phyloP scores from a whole-genome alignment of 2,113 vertebrate genomes.

The Etia nguti region DNA sequence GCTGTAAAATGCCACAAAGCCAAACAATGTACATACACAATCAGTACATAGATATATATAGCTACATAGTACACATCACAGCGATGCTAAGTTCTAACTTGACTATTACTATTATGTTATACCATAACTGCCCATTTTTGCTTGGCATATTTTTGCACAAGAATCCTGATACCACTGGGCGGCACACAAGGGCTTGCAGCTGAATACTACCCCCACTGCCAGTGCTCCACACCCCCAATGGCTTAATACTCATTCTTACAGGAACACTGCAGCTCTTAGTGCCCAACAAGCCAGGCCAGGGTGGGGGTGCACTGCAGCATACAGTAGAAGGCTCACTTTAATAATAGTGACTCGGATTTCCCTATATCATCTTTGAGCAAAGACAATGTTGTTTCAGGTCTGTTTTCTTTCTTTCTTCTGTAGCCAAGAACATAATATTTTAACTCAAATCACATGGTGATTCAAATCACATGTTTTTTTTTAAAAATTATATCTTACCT shows the following conservation, averaged over 20 bases:
- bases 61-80: not conserved
- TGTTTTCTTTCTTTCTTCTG: not conserved
- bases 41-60: not conserved
- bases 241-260: constrained; percentile 66
- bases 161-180: constrained; percentile 52
- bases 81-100: not conserved
- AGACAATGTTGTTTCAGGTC: not conserved
- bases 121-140: constrained; percentile 7
- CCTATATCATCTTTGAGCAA: constrained; percentile 27
- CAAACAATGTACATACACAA: not conserved
- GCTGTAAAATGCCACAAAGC: not conserved
- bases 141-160: constrained; percentile 49
- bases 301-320: constrained; percentile 61
- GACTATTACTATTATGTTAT: not conserved
- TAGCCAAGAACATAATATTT: not conserved
- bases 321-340: constrained; percentile 24
- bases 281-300: constrained; percentile 38
- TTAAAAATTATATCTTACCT: fast-evolving
- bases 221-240: constrained; percentile 10
- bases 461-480: not conserved
- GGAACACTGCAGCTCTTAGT: constrained; percentile 59
- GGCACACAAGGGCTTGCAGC: constrained; percentile 50
- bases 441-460: not conserved
- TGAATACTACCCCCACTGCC: not conserved
- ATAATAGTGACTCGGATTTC: constrained; percentile 46